Evolutionary conservation across 2,113 vertebrate genomes (phyloP), one percentile per base, ranked within the genome.

Genomic region (Saguinus midas): DNA sequence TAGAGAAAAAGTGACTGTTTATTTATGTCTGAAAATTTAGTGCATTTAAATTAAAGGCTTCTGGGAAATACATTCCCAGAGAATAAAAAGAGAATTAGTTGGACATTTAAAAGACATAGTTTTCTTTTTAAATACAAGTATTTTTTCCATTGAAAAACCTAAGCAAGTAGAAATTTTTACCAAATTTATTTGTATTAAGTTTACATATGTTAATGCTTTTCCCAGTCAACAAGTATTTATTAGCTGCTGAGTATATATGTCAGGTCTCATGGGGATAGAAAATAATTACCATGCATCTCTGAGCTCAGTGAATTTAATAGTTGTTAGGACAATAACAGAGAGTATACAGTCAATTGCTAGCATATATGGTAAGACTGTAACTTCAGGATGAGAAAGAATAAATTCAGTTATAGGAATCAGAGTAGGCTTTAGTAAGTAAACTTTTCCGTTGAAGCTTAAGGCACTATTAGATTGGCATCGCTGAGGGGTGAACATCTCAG

Each of bases 51-150:
- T 94, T 90, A 79, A 97, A 97, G 92, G 10, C 6, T 95, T 32
- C 48, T 72, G 50, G 72, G 17, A 97, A 96, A 97, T 96, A 21
- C 61, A 57, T 97, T 95, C 94, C 94, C 61, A 64, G 27, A 64
- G 61, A 64, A 64, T 64, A 29, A 29, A 64, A 64, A 86, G 83
- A 48, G 78, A 79, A 5, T 91, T 94, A 91, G 61, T 93, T 97
- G 79, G 61, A 85, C 48, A 0, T 64, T 92, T 91, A 66, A 61
- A 80, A 80, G 72, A 84, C 25, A 48, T 4, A 55, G 61, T 79
- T 96, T n/a, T 80, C 55, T 94, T 94, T 96, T 80, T 72, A 96
- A 95, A 78, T 87, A 88, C 72, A 96, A 83, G 7, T 55, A 37
- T 78, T 79, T 52, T 64, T 64, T 82, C 25, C 64, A 87, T 52